These are phyloP conservation scores for Panonychus citri DNA, from an alignment of 1,140 invertebrate genomes.

Conservation along the genomic window DNA sequence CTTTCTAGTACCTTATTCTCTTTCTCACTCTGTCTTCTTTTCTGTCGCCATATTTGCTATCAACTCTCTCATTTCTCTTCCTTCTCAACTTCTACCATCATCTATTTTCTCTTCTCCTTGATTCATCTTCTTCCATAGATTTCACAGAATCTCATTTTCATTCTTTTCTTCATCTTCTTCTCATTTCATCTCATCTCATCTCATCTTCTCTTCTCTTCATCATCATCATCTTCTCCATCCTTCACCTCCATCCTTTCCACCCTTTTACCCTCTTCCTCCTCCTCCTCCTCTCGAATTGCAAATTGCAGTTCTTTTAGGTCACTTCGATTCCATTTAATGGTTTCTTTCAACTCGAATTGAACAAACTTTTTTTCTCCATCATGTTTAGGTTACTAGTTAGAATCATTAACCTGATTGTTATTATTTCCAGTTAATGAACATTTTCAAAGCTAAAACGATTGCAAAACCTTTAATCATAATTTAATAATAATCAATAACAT, in stretches of 20 bases:
- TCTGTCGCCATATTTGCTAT: too few relatives aligned
- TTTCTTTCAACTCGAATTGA: background rate
- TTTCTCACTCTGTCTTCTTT: too few relatives aligned
- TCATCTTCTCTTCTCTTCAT: background rate
- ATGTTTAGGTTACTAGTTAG: background rate
- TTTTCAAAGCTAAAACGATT: too few relatives aligned
- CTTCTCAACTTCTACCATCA: too few relatives aligned
- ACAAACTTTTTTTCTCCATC: background rate
- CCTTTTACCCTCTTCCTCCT: background rate
- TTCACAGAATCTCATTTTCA: background rate
- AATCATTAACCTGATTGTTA: too few relatives aligned
- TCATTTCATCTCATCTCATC: background rate
- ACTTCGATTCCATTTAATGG: background rate
- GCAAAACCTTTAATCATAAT: too few relatives aligned
- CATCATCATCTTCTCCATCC: background rate
- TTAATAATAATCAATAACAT: too few relatives aligned
- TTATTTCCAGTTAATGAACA: too few relatives aligned
- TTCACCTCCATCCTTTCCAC: background rate
- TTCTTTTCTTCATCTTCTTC: background rate
- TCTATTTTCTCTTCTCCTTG: too few relatives aligned
- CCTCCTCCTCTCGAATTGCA: background rate
- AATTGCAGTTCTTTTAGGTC: background rate
- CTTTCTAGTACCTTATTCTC: too few relatives aligned
- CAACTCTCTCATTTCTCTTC: too few relatives aligned
- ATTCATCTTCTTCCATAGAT: too few relatives aligned